Evolutionary conservation across 2,888 invertebrate species (phyloP).

Genomic region (Pelosia muscerda): DNA sequence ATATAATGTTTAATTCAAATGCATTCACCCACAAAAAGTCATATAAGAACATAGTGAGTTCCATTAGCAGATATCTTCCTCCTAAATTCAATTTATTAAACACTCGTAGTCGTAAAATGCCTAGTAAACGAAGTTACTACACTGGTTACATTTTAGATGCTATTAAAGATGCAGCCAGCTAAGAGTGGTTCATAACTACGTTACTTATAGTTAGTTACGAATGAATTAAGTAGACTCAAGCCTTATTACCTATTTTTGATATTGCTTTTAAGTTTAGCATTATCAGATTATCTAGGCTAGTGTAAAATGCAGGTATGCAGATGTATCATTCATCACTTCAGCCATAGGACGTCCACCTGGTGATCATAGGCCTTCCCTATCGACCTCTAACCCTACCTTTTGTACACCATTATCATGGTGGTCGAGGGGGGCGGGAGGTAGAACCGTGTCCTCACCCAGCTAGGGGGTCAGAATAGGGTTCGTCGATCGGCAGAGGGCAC

Average conservation of each 20-base stretch:
- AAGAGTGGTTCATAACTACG: slow-evolving; percentile 22
- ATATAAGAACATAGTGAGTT: slow-evolving; percentile 18
- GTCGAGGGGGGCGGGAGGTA: too few species aligned
- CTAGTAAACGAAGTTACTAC: slow-evolving; percentile 14
- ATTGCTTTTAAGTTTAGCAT: neutral
- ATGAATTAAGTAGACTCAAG: neutral
- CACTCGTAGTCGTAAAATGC: slow-evolving; percentile 20
- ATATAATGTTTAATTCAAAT: neutral
- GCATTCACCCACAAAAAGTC: neutral
- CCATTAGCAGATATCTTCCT: slow-evolving; percentile 27
- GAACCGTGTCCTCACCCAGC: too few species aligned
- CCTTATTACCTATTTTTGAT: neutral
- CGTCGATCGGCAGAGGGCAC: too few species aligned
- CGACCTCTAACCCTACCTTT: too few species aligned
- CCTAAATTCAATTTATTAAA: slow-evolving; percentile 41
- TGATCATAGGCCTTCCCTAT: too few species aligned
- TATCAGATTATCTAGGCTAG: neutral
- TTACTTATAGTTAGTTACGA: slow-evolving; percentile 7
- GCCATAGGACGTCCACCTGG: too few species aligned
- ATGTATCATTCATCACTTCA: too few species aligned
- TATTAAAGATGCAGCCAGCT: slow-evolving; percentile 30
- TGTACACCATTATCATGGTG: too few species aligned
- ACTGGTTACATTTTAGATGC: slow-evolving; percentile 31
- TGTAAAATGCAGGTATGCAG: neutral
- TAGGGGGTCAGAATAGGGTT: too few species aligned